Evolutionary conservation across 2,113 vertebrate genomes (phyloP).

Genomic region (Athene cunicularia): DNA sequence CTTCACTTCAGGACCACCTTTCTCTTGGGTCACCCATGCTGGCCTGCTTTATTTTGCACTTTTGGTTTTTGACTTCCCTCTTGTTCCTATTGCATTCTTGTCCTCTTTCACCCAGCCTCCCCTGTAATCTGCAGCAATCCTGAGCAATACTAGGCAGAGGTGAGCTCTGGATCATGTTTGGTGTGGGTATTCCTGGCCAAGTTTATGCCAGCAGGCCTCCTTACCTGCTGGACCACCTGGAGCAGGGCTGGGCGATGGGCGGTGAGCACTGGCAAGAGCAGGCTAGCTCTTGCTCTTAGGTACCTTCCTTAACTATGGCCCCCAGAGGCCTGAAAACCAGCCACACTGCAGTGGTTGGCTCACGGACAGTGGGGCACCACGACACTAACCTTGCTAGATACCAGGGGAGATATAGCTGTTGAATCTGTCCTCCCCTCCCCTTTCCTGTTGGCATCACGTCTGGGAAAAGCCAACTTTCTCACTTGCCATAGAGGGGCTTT

Average conservation of each 20-base stretch:
- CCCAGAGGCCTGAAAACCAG: not conserved
- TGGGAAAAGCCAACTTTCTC: not conserved
- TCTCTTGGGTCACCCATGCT: not conserved
- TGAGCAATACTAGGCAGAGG: not conserved
- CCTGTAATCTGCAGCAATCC: not conserved
- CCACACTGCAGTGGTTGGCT: accelerated
- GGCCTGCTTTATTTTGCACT: not conserved
- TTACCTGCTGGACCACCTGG: not conserved
- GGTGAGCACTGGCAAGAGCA: not conserved
- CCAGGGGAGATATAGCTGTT: not conserved
- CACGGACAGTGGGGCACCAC: not conserved
- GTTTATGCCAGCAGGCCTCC: not conserved
- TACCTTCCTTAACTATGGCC: not conserved
- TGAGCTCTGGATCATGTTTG: not conserved
- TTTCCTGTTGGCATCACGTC: not conserved
- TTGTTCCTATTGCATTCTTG: accelerated
- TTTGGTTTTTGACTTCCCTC: not conserved
- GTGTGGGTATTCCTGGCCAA: not conserved
- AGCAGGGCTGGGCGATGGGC: not conserved
- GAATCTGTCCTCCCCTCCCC: not conserved
- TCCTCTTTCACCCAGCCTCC: accelerated
- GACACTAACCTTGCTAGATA: accelerated
- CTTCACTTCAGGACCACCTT: not conserved
- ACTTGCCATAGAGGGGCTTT: not conserved
- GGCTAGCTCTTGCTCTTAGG: not conserved